These are phyloP conservation scores for Seriola aureovittata DNA, from an alignment of 2,113 vertebrate genomes.

Conservation along the genomic window DNA sequence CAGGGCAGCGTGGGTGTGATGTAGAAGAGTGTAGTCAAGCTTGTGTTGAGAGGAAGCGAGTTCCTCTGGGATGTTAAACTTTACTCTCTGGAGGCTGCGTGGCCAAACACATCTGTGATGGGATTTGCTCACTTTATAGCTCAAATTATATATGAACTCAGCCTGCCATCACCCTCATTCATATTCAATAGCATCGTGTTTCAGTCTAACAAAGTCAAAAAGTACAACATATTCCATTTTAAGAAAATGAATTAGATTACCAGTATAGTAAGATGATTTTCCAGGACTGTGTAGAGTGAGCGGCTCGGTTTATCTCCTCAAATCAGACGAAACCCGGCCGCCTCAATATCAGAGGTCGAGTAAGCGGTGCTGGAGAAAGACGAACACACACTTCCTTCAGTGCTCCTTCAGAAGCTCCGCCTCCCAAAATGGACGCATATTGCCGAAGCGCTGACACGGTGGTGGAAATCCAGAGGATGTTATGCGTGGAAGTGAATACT, in stretches of 20 bases:
- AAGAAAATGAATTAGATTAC: not conserved
- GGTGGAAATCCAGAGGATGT: too few relatives aligned
- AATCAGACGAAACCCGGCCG: too few relatives aligned
- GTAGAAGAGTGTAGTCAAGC: slow-evolving; percentile 9
- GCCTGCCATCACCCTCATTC: not conserved
- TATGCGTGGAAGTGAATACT: too few relatives aligned
- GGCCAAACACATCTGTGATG: slow-evolving; percentile 25
- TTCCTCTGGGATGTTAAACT: not conserved
- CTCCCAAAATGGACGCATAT: too few relatives aligned
- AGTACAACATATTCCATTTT: not conserved
- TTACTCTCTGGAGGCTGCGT: slow-evolving; percentile 19
- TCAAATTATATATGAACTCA: not conserved
- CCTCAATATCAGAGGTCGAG: too few relatives aligned
- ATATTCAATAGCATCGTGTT: slow-evolving; percentile 3
- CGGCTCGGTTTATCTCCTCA: not conserved
- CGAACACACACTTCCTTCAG: too few relatives aligned
- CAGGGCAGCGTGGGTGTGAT: slow-evolving; percentile 34
- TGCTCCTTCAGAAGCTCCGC: too few relatives aligned
- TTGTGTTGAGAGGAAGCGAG: slow-evolving; percentile 7
- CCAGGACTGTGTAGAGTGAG: not conserved
- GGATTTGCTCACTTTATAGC: not conserved
- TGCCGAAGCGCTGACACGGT: too few relatives aligned
- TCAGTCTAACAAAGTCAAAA: not conserved
- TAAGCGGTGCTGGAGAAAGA: too few relatives aligned
- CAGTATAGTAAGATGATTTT: not conserved